Base-by-base conservation (phyloP, 2,113 vertebrate genomes). In the Pterophyllum scalare region DNA sequence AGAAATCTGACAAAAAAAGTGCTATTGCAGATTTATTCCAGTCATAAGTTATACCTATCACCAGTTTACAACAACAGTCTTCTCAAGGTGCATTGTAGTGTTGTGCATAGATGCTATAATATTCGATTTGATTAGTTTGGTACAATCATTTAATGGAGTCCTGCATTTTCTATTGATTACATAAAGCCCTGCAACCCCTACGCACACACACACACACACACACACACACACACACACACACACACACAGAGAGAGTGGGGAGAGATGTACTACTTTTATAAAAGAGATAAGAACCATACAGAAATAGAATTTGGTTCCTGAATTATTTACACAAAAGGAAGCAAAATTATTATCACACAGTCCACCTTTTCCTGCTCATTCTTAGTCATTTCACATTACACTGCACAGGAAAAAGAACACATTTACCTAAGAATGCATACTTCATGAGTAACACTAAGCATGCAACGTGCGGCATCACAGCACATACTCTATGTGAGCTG, bases 251-350 rank as follows among this genome's bases (percentile, higher is more conserved):
- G 28, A 28, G 6, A 33, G 17, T 26, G n/a, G 43, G 64, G 22
- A 19, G 24, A 26, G 7, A 59, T 81, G 49, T 38, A 64, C 79
- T 65, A 67, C 22, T 77, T 77, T 82, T 52, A 67, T 40, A 38
- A 59, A 35, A 62, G 24, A 49, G 61, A 72, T 74, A 59, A 65
- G 26, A 80, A 80, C 80, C 11, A 52, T 6, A 61, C 86, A 81
- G 57, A 83, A 89, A 86, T 83, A 79, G 56, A 79, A 79, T 81
- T 81, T 58, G 57, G 59, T 62, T 54, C 26, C 77, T 84, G 26
- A 88, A 86, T 84, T 82, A 87, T 88, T 88, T 84, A 86, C 75
- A 79, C 5, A 17, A 58, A 76, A 64, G 46, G 70, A 85, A 77
- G 67, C 54, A 61, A 77, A 89, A 58, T 84, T 62, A 59, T 85